phyloP scores from a whole-genome alignment of 2,888 invertebrate genomes.

The Trissonchulus sp. region DNA sequence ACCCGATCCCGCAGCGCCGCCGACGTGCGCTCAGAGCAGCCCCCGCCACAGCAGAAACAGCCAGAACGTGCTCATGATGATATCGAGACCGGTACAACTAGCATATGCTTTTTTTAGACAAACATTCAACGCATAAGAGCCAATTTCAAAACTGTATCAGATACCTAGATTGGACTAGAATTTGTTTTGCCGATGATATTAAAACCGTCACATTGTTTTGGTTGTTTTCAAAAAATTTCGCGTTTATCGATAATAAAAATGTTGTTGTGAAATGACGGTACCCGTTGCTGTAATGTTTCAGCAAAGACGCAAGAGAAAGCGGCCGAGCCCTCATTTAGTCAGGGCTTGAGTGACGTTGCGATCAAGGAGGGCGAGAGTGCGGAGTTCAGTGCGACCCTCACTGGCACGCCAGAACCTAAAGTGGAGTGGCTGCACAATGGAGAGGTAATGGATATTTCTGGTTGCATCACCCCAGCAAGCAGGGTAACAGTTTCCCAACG shows the following conservation, averaged over 20 bases:
- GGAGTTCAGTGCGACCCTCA: constrained; percentile 40
- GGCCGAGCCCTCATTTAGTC: constrained; percentile 42
- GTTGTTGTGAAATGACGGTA: too few species aligned
- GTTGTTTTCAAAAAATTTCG: too few species aligned
- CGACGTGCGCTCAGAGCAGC: background rate
- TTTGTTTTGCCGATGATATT: too few species aligned
- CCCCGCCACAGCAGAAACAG: background rate
- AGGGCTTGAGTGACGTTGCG: constrained; percentile 36
- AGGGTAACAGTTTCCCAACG: too few species aligned
- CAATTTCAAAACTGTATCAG: too few species aligned
- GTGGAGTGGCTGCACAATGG: constrained; percentile 51
- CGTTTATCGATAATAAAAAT: too few species aligned
- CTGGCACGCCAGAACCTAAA: constrained; percentile 50
- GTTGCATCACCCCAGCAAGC: too few species aligned
- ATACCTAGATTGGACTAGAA: too few species aligned
- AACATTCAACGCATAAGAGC: too few species aligned
- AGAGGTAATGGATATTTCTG: constrained; percentile 36
- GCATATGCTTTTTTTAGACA: too few species aligned
- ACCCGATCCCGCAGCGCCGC: constrained; percentile 9
- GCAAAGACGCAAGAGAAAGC: constrained; percentile 4
- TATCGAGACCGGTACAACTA: background rate
- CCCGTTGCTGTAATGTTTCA: too few species aligned
- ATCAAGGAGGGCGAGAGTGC: constrained; percentile 40
- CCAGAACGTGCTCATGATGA: background rate
- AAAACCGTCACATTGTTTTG: too few species aligned